Conservation (phyloP, 2,888 invertebrate species). For the Cataglyphis livida region DNA sequence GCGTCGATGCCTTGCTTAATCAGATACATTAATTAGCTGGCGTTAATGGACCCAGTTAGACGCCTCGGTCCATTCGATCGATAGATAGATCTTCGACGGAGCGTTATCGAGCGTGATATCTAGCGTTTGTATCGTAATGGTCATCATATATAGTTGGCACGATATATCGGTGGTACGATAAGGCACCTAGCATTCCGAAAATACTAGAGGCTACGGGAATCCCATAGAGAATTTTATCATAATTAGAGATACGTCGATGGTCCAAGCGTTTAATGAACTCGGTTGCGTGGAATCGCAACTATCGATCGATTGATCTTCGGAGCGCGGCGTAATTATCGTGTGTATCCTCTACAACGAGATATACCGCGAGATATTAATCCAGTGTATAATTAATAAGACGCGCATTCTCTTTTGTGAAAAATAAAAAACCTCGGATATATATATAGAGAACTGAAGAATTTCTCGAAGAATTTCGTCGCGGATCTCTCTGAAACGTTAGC, state of each 20-base stretch:
- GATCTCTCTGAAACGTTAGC: not conserved
- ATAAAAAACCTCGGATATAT: not conserved
- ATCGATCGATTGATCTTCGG: conserved; percentile 24
- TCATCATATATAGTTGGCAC: not conserved
- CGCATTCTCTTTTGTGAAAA: not conserved
- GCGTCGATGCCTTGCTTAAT: conserved; percentile 68
- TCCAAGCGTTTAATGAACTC: conserved; percentile 9
- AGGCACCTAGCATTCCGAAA: not conserved
- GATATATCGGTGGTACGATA: conserved; percentile 1
- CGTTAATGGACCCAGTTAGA: conserved; percentile 64
- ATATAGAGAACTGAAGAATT: not conserved
- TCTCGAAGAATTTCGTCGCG: conserved; percentile 25
- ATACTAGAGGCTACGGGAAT: not conserved
- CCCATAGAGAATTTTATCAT: conserved; percentile 17
- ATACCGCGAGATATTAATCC: conserved; percentile 28
- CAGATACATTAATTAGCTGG: conserved; percentile 69
- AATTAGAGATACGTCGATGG: conserved; percentile 18
- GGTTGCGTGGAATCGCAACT: conserved; percentile 3
- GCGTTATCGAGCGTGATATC: conserved; percentile 36
- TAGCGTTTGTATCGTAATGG: not conserved
- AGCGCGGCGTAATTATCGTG: conserved; percentile 23
- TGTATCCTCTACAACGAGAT: not conserved
- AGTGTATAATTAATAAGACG: conserved; percentile 24
- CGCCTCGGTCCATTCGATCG: not conserved
- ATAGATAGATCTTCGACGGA: conserved; percentile 39